phyloP scores from a whole-genome alignment of 2,797 vertebrate genomes.

The Austrolebias charrua region DNA sequence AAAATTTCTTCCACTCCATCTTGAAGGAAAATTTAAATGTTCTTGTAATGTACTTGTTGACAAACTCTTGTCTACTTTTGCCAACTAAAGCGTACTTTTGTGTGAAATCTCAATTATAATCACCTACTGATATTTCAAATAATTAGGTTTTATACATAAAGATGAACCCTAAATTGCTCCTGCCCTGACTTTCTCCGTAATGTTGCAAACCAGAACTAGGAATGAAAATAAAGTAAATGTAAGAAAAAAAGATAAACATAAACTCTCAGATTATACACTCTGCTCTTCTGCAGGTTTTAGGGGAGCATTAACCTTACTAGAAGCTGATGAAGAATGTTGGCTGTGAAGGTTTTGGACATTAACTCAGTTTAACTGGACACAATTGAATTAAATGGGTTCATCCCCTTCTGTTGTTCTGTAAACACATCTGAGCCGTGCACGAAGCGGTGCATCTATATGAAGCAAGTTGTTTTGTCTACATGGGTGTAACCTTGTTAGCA shows the following conservation, averaged over 20 bases:
- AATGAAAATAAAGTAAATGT: too few species aligned
- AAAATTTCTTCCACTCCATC: too few species aligned
- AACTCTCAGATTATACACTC: background rate
- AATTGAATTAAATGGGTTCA: background rate
- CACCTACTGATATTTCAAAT: background rate
- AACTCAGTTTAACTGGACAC: conserved; percentile 11
- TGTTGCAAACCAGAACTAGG: too few species aligned
- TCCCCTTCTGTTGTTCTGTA: conserved; percentile 1
- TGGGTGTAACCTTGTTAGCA: background rate
- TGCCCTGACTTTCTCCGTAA: too few species aligned
- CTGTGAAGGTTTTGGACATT: conserved; percentile 5
- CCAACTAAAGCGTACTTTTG: too few species aligned
- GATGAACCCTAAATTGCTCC: too few species aligned
- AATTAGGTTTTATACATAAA: too few species aligned
- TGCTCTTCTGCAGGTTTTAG: conserved; percentile 1
- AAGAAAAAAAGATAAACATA: background rate
- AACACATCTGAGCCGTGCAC: conserved; percentile 1
- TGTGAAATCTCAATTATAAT: background rate
- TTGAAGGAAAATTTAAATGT: too few species aligned
- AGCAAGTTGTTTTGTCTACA: background rate
- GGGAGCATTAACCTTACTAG: background rate
- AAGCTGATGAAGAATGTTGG: background rate
- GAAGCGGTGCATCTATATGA: background rate
- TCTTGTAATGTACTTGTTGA: too few species aligned
- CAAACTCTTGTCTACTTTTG: too few species aligned